Evolutionary conservation across 2,113 vertebrate genomes (phyloP).

Genomic region (Gopherus evgoodei): DNA sequence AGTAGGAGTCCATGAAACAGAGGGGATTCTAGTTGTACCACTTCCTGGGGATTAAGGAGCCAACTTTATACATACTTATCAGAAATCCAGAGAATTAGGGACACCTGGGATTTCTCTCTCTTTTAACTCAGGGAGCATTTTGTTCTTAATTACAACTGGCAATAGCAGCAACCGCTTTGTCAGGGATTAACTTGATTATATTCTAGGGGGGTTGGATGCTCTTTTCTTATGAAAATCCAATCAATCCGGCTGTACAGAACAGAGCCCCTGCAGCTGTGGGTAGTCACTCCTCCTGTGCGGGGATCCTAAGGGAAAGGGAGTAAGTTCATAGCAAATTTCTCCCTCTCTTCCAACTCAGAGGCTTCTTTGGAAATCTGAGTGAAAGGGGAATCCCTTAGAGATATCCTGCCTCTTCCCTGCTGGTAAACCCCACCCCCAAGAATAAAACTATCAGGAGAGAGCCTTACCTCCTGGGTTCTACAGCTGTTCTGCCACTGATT

Average conservation of each 20-base stretch:
- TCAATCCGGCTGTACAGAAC: background rate
- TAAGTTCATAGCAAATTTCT: background rate
- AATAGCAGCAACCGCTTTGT: slow-evolving; percentile 16
- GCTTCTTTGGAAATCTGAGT: background rate
- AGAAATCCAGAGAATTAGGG: slow-evolving; percentile 1
- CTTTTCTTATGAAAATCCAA: background rate
- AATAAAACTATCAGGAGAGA: background rate
- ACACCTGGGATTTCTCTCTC: background rate
- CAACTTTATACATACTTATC: slow-evolving; percentile 15
- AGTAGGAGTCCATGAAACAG: background rate
- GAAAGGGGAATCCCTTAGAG: background rate
- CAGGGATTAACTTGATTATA: background rate
- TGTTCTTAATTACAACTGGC: slow-evolving; percentile 47
- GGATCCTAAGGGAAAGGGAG: background rate
- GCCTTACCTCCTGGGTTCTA: background rate
- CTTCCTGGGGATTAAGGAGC: background rate
- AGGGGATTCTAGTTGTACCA: background rate
- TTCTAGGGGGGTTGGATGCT: background rate
- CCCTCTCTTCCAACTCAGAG: background rate
- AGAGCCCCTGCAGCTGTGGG: background rate
- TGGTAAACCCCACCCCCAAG: background rate
- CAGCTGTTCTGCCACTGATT: rapidly evolving
- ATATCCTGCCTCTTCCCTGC: background rate
- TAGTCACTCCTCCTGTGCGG: background rate
- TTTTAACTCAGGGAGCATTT: slow-evolving; percentile 10